Conservation (phyloP, 2,113 vertebrate genomes). For the Lipophrys pholis region DNA sequence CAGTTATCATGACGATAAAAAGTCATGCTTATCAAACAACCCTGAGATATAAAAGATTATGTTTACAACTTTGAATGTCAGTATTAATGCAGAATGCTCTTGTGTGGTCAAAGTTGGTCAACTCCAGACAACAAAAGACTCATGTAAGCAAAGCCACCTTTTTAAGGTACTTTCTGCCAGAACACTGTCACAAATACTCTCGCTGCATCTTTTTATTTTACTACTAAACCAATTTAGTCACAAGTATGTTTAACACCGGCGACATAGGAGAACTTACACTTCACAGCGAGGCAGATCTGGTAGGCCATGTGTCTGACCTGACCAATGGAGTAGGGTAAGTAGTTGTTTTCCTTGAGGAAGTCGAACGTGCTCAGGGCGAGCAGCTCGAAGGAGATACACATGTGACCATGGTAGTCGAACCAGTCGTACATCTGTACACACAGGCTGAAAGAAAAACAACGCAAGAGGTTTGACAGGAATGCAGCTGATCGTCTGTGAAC, state of each 20-base stretch:
- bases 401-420: slow-evolving; percentile 98
- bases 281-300: slow-evolving; percentile 95
- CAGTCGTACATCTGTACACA: slow-evolving; percentile 99
- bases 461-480: background rate
- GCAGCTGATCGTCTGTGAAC: background rate
- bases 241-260: no score
- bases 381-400: slow-evolving; percentile 97
- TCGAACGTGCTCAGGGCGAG: slow-evolving; percentile 98
- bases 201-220: no score
- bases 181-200: no score
- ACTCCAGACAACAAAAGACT: slow-evolving; percentile 4
- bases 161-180: no score
- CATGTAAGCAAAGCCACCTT: no score
- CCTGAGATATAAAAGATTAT: background rate
- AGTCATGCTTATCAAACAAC: background rate
- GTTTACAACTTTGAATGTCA: background rate
- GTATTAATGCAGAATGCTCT: slow-evolving; percentile 15
- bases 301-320: slow-evolving; percentile 97
- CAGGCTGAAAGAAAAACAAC: slow-evolving; percentile 70
- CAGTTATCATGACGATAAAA: background rate
- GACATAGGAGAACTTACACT: slow-evolving; percentile 87
- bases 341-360: slow-evolving; percentile 98
- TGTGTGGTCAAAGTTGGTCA: slow-evolving; percentile 22
- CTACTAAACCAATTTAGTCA: no score
- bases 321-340: slow-evolving; percentile 93